Evolutionary conservation across 2,888 invertebrate genomes (phyloP), one percentile per base, ranked within the genome.

Genomic region (Noctua comes): DNA sequence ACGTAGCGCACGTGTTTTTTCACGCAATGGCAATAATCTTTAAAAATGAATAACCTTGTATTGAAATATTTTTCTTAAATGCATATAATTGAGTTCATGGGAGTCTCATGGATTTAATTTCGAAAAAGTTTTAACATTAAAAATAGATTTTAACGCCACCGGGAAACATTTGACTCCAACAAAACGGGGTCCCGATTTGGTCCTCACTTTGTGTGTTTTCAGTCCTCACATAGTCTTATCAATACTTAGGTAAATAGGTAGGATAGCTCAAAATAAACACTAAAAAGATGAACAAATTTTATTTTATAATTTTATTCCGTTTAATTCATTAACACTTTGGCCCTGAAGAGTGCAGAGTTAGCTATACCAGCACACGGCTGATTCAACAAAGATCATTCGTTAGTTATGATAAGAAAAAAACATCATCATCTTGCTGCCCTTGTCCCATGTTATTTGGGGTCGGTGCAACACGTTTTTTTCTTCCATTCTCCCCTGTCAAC

Each of bases 151-250:
- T n/a, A n/a, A 57, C 1, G 54, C n/a, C 5, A 11, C 54, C 24
- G 54, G 51, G 3, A 24, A 1, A 31, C 2, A 43, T 72, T 66
- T 69, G 10, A 16, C 10, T 54, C 21, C 7, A 43, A 4, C 18
- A 6, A n/a, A 74, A 43, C 43, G 13, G 0, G 27, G 27, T 65
- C 18, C 10, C 43, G 43, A 43, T 43, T 43, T 43, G 10, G 43
- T 43, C 43, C 11, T 3, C 8, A 43, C 16, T 46, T 43, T 65
- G 13, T 65, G 27, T 78, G 54, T 70, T 71, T 70, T 78, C 54
- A 68, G 2, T 31, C 8, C 13, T n/a, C 24, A 27, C 5, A n/a
- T 24, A 48, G 48, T 51, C 4, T 51, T 40, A 48, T 16, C 24
- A 16, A 65, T 54, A 65, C 24, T 36, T 43, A 27, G 27, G 36